Conservation (phyloP, 2,797 vertebrate species). For the Danionella dracula region DNA sequence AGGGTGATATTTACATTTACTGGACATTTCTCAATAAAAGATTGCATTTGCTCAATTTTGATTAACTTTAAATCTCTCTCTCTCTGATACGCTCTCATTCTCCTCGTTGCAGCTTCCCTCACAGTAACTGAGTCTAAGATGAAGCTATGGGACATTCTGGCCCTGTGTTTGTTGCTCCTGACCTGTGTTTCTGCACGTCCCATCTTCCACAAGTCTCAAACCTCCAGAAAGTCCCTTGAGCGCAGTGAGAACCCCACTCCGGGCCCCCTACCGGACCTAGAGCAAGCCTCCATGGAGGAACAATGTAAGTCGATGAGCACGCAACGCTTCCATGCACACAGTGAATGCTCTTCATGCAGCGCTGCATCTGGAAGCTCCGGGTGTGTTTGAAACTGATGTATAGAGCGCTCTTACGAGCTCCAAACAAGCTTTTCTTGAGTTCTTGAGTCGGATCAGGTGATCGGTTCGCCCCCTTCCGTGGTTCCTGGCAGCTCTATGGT, state of each 20-base stretch:
- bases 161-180: conserved; percentile 98
- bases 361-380: no score
- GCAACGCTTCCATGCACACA: neutral
- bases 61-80: no score
- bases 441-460: no score
- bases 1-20: no score
- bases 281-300: conserved; percentile 67
- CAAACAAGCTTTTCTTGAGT: no score
- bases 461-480: no score
- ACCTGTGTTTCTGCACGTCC: conserved; percentile 86
- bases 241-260: conserved; percentile 66
- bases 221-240: conserved; percentile 77
- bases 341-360: no score
- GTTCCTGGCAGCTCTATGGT: no score
- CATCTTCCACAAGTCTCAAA: conserved; percentile 76
- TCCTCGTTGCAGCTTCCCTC: conserved; percentile 74
- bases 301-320: conserved; percentile 62
- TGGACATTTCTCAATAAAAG: no score
- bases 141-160: conserved; percentile 99
- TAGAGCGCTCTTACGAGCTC: no score
- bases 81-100: neutral
- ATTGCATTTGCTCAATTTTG: no score
- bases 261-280: conserved; percentile 67
- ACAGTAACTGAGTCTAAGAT: conserved; percentile 98
- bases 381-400: no score